Evolutionary conservation across 2,888 invertebrate genomes (phyloP).

Genomic region (Ischnus inquisitorius): DNA sequence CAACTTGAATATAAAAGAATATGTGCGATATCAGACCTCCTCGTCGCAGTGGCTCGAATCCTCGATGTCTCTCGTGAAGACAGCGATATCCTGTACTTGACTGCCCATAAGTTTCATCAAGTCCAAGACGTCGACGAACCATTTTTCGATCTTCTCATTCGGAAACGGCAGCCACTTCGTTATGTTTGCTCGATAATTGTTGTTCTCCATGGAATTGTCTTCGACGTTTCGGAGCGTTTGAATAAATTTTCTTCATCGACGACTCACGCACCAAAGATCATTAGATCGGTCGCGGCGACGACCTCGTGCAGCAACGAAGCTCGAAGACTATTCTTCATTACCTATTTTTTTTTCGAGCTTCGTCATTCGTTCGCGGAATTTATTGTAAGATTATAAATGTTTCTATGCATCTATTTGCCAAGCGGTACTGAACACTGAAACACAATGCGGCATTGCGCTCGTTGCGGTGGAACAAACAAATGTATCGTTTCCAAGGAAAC

Average conservation of each 20-base stretch:
- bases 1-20: background rate
- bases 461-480: constrained; percentile 23
- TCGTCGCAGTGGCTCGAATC: constrained; percentile 70
- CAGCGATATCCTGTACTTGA: constrained; percentile 75
- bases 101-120: constrained; percentile 75
- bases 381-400: background rate
- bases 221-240: background rate
- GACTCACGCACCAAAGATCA: background rate
- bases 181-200: constrained; percentile 81
- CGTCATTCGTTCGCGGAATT: background rate
- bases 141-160: constrained; percentile 76
- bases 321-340: background rate
- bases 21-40: constrained; percentile 69
- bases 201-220: constrained; percentile 72
- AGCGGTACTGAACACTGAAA: constrained; percentile 23
- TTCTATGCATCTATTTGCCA: constrained; percentile 8
- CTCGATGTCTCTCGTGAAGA: constrained; percentile 72
- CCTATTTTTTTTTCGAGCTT: background rate
- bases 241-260: constrained; percentile 1
- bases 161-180: constrained; percentile 80
- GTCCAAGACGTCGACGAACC: constrained; percentile 74
- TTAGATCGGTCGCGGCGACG: background rate
- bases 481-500: constrained; percentile 49
- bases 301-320: background rate
- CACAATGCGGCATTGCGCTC: background rate